Base-by-base conservation (phyloP, 2,888 invertebrate species). In the Eristalinus aeneus region DNA sequence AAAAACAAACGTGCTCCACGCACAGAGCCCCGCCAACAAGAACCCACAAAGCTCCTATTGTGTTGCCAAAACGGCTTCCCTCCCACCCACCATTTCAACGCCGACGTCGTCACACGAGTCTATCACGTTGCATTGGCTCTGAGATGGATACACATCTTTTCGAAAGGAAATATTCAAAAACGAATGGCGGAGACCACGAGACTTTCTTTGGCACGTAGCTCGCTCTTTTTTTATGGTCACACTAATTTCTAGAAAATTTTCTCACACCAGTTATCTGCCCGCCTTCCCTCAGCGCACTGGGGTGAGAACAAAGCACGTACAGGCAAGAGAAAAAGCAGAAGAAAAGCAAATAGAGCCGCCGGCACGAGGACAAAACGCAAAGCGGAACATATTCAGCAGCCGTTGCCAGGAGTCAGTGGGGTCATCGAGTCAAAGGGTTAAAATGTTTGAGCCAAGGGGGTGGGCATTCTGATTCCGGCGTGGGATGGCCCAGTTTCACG, bases 191-290 rank as follows among this genome's bases (percentile, higher is more conserved):
- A 69, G 78, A 69, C 73, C 81, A 81, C 81, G 75, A 76, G 72
- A 68, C 67, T 67, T 34, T 56, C 31, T n/a, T 46, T 46, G 81
- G 80, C 85, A 85, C 85, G 85, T 85, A 75, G 58, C 61, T 39
- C 16, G 46, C 31, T 61, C 23, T 23, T 23, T 75, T 78, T 60
- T 80, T 75, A 84, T 72, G 75, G 32, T 80, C 72, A 68, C 72
- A 85, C 85, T 85, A 85, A 85, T 85, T 85, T 76, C 32, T 54
- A 65, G 75, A 76, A 84, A 84, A 84, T 75, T 58, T 76, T 75
- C 75, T 81, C 85, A 72, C 76, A 76, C 72, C 53, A 2, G 54
- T n/a, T 74, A 53, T 36, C 60, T 27, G 46, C 20, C 53, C 22
- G 22, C 22, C 54, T 11, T 11, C 22, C 23, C 2, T 0, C 23